phyloP scores from a whole-genome alignment of 2,113 vertebrate species.

The Xerus inauris region DNA sequence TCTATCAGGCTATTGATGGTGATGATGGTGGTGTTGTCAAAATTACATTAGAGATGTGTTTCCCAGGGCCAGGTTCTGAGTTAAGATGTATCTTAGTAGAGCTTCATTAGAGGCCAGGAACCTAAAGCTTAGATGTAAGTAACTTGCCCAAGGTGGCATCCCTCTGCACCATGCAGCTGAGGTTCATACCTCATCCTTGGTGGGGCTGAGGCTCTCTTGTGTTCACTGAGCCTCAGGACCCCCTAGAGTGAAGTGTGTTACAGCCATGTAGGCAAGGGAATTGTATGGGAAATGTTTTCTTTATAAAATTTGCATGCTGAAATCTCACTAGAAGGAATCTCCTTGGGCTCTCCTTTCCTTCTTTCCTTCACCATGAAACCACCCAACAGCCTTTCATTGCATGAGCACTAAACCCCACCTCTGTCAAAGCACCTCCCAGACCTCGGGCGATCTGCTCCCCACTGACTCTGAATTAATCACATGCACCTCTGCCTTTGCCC shows the following conservation, averaged over 20 bases:
- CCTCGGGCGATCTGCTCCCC: not conserved
- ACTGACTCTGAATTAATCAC: not conserved
- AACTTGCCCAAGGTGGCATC: accelerated
- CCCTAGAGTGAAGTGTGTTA: not conserved
- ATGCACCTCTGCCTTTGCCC: not conserved
- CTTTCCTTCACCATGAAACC: not conserved
- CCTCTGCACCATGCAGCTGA: not conserved
- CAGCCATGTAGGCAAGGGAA: not conserved
- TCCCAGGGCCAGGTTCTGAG: not conserved
- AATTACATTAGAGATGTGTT: not conserved
- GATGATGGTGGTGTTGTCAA: not conserved
- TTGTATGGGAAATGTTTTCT: not conserved
- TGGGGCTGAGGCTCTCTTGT: not conserved
- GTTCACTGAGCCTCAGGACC: not conserved
- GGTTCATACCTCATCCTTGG: not conserved
- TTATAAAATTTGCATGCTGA: not conserved
- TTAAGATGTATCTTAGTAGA: not conserved
- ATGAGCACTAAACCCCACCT: not conserved
- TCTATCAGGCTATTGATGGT: not conserved
- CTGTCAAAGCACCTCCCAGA: not conserved
- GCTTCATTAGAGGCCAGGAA: not conserved
- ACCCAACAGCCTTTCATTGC: not conserved
- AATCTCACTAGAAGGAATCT: not conserved
- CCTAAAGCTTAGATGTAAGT: not conserved
- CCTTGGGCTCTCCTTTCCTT: not conserved